Base-by-base conservation (phyloP, 1,140 invertebrate species). In the Calliphora vicina region DNA sequence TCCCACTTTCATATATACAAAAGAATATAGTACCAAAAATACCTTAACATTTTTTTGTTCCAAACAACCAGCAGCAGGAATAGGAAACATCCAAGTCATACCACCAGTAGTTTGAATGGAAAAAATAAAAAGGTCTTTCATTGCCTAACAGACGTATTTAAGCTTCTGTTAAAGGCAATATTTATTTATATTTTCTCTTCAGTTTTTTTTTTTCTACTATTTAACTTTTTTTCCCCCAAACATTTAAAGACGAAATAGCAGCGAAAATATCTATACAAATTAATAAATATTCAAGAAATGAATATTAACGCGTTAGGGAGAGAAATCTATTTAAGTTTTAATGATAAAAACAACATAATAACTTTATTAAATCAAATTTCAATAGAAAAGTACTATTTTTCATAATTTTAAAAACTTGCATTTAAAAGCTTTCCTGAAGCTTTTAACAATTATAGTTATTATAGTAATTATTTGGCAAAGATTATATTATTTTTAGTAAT, bases 161-260 rank as follows among this genome's bases (percentile, higher is more conserved):
- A 78, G 74, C 74, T 78, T 78, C 74, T 43, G 74, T 78, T 78
- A 42, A 78, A 78, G 74, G 74, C 74, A 78, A 78, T 43, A 78
- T 78, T 67, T 67, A 23, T 67, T 67, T 67, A 23, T 67, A 20
- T 67, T 67, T 67, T 67, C n/a, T 67, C n/a, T 67, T 10, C 10
- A 67, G 5, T n/a, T n/a, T n/a, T n/a, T n/a, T n/a, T n/a, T n/a
- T n/a, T n/a, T n/a, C n/a, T n/a, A n/a, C n/a, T n/a, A n/a, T n/a
- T n/a, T n/a, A n/a, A n/a, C n/a, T n/a, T n/a, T n/a, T n/a, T 76
- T 76, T 76, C 15, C 27, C 20, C 9, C 45, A 20, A 45, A 78
- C 9, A 45, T 78, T 78, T 20, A 50, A 78, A 78, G 20, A 45
- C 35, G 5, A 78, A 78, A 23, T 43, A 20, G 29, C n/a, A 78